phyloP scores from a whole-genome alignment of 2,113 vertebrate species.

The Anoura caudifer region DNA sequence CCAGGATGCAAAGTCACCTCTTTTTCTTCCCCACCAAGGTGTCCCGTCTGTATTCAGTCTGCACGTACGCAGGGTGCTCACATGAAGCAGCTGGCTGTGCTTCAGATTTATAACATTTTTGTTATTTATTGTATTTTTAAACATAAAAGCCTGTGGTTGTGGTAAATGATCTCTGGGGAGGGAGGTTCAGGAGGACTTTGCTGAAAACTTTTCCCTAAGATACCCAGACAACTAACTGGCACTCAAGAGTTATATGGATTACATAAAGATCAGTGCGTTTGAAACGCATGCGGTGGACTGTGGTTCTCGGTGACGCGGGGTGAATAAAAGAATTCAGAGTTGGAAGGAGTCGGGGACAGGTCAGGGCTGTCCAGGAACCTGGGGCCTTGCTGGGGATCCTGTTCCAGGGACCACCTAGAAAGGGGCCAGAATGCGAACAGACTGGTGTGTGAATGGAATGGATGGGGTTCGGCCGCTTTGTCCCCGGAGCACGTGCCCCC shows the following conservation, averaged over 20 bases:
- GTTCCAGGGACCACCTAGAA: no score
- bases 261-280: neutral
- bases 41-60: neutral
- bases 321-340: neutral
- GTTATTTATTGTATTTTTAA: neutral
- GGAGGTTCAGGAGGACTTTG: neutral
- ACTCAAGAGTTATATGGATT: neutral
- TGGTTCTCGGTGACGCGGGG: neutral
- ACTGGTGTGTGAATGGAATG: fast-evolving
- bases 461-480: neutral
- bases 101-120: neutral
- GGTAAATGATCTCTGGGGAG: neutral
- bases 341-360: no score
- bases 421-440: no score
- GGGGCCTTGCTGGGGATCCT: no score
- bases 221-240: no score
- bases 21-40: neutral
- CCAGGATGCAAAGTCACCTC: neutral
- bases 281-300: neutral
- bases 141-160: neutral
- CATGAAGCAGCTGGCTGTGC: neutral
- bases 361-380: fast-evolving
- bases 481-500: neutral
- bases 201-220: neutral
- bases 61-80: neutral